phyloP scores from a whole-genome alignment of 2,888 invertebrate species.

The Andrena bicolor region DNA sequence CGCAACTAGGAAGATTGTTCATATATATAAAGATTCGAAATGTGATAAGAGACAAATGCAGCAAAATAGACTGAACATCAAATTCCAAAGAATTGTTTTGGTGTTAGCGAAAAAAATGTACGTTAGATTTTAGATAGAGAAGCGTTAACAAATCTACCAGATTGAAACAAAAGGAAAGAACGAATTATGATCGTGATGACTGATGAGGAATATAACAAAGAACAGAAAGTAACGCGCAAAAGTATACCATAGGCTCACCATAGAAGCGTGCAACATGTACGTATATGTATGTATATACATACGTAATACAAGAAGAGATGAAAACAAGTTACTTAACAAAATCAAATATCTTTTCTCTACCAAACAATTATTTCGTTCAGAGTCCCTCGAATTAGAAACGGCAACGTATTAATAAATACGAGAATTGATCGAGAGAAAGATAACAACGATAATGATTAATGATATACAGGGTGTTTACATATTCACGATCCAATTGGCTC shows the following conservation, averaged over 20 bases:
- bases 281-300: constrained; percentile 53
- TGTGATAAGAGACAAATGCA: constrained; percentile 78
- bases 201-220: constrained; percentile 58
- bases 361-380: constrained; percentile 36
- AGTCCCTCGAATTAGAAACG: constrained; percentile 26
- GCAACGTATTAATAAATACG: constrained; percentile 30
- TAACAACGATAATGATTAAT: constrained; percentile 39
- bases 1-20: constrained; percentile 75
- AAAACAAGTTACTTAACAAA: background rate
- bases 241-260: constrained; percentile 80
- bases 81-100: constrained; percentile 69
- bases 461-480: constrained; percentile 17
- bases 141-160: constrained; percentile 82
- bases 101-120: constrained; percentile 78
- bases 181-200: constrained; percentile 43
- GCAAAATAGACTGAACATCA: constrained; percentile 76
- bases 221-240: constrained; percentile 71
- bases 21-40: constrained; percentile 64
- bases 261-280: constrained; percentile 81
- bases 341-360: constrained; percentile 18
- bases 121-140: constrained; percentile 78
- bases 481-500: background rate
- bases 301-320: constrained; percentile 14
- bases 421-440: constrained; percentile 32
- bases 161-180: constrained; percentile 44